These are phyloP conservation scores for Frieseomelitta varia DNA, from an alignment of 1,140 invertebrate genomes.

Conservation along the genomic window DNA sequence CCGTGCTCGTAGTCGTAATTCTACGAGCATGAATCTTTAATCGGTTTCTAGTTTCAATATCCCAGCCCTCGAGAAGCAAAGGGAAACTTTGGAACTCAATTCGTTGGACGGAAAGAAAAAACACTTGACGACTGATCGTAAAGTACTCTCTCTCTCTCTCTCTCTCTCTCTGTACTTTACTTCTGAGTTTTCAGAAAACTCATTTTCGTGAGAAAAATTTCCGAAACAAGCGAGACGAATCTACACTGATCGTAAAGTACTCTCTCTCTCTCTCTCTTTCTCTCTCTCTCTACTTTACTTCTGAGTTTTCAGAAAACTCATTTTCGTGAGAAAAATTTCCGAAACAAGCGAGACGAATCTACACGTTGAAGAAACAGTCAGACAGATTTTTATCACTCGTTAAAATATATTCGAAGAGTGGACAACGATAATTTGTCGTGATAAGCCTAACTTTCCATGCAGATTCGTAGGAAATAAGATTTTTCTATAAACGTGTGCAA, in stretches of 20 bases:
- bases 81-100: constrained; percentile 7
- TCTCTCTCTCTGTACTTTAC: no score
- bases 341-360: no score
- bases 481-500: not conserved
- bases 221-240: no score
- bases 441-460: not conserved
- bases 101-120: not conserved
- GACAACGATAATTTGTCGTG: not conserved
- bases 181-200: no score
- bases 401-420: not conserved
- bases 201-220: not conserved
- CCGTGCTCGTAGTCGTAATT: constrained; percentile 39
- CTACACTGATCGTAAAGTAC: not conserved
- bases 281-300: no score
- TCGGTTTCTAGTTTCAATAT: constrained; percentile 19
- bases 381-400: not conserved
- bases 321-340: not conserved
- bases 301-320: no score
- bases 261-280: no score
- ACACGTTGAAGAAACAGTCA: not conserved
- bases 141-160: not conserved
- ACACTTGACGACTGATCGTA: not conserved
- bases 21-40: constrained; percentile 53
- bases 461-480: not conserved
- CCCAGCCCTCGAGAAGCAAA: not conserved